Percentiles rank a stretch among this genome's conserved stretches.
phyloP scores from a whole-genome alignment of 2,113 vertebrate genomes.

The Suncus etruscus region DNA sequence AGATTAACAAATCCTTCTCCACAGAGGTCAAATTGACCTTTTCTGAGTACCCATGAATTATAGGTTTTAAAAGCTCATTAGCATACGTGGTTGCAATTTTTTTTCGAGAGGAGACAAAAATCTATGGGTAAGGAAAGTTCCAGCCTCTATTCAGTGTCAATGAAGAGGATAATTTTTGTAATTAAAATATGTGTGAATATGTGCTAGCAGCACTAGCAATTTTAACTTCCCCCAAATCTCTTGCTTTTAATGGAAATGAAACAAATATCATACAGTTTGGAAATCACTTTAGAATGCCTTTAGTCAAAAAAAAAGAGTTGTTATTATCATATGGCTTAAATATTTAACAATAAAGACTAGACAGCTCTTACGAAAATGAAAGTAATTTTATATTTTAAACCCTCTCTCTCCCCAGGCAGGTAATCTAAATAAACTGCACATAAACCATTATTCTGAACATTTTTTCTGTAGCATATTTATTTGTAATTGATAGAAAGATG shows the following conservation, averaged over 20 bases:
- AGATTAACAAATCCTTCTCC: neutral
- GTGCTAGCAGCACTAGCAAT: neutral
- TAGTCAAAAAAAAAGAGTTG: neutral
- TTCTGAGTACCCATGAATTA: neutral
- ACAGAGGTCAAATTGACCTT: neutral
- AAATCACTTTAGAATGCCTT: constrained; percentile 44
- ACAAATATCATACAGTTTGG: neutral
- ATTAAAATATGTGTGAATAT: neutral
- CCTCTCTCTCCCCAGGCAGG: neutral
- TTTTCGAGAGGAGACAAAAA: constrained; percentile 45
- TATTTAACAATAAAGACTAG: constrained; percentile 4
- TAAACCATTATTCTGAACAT: neutral
- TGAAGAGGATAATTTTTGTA: constrained; percentile 16
- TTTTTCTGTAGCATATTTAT: neutral
- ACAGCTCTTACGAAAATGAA: constrained; percentile 1
- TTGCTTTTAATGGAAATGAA: neutral
- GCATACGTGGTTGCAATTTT: neutral
- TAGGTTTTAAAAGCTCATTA: neutral
- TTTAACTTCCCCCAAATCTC: constrained; percentile 14
- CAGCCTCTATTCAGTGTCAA: constrained; percentile 14
- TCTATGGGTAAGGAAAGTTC: neutral
- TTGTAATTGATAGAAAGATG: neutral
- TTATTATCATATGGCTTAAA: constrained; percentile 21
- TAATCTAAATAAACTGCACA: neutral
- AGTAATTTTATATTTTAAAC: neutral